Evolutionary conservation across 2,797 vertebrate species (phyloP), one percentile per base, ranked within the genome.

Genomic region (Craterocephalus amniculus): DNA sequence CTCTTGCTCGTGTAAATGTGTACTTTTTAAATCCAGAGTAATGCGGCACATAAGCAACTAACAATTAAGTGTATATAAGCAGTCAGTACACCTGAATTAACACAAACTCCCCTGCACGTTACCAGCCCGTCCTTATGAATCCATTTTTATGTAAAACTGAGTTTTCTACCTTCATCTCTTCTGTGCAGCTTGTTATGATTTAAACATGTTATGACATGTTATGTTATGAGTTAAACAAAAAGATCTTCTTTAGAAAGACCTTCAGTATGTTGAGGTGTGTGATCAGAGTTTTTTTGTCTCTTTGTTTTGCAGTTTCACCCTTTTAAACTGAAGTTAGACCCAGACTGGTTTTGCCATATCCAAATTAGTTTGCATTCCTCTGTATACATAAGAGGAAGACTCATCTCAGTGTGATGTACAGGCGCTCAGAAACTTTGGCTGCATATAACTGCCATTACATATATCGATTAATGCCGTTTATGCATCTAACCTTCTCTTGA

Each of bases 401-500:
- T 83, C 68, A 66, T 73, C 73, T 81, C 49, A 57, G 63, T 56
- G 77, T 58, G 49, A 80, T 62, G 76, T 48, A 59, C 54, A 58
- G 26, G 58, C 67, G 35, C 67, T 74, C 62, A 63, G 84, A 75
- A 79, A 84, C 86, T 86, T 85, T 80, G 76, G 73, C 71, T 59
- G 71, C 72, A 76, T 80, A 68, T 85, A 87, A 89, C 74, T 80
- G 80, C 80, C 83, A 74, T 87, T 91, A 84, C 51, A 73, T 48
- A 58, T 91, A 93, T 93, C 91, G 91, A 94, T 93, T 93, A 81
- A 84, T 87, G 74, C 80, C 84, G 87, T 93, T 92, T 93, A 93
- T 91, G 88, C 85, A 90, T 84, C 84, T 90, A 87, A 92, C 90
- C 80, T 72, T 74, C 85, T 90, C 80, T 65, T 94, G 88, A 94